phyloP scores from a whole-genome alignment of 2,113 vertebrate species.

The Atrichornis clamosus region DNA sequence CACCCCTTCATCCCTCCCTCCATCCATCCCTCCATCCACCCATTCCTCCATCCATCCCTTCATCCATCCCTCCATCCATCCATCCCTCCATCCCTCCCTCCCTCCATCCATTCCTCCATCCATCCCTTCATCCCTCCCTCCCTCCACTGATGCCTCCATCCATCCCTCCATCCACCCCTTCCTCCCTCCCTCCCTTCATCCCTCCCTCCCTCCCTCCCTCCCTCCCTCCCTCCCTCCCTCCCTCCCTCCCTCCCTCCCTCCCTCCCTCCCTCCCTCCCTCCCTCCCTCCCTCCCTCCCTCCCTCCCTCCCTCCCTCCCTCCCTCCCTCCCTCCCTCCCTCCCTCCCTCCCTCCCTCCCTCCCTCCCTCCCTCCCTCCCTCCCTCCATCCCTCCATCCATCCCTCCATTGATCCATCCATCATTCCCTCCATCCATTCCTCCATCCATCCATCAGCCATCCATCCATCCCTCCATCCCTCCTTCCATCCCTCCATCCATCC shows the following conservation, averaged over 20 bases:
- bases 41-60: too few species aligned
- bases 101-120: background rate
- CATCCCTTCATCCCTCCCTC: background rate
- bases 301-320: background rate
- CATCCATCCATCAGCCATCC: too few species aligned
- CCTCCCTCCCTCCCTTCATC: too few species aligned
- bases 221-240: background rate
- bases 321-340: background rate
- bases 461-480: background rate
- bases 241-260: background rate
- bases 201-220: background rate
- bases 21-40: too few species aligned
- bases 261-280: background rate
- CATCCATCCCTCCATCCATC: too few species aligned
- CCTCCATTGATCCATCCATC: background rate
- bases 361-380: too few species aligned
- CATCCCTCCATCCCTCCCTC: background rate
- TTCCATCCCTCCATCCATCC: background rate
- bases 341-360: background rate
- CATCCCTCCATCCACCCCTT: too few species aligned
- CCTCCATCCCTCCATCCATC: too few species aligned
- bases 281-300: background rate
- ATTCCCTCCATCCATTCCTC: background rate
- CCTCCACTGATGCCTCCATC: too few species aligned
- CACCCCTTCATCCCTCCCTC: background rate